Percentiles rank a stretch among this genome's conserved stretches.
Evolutionary conservation across 2,888 invertebrate genomes (phyloP).

Genomic region (Tachina grossa): DNA sequence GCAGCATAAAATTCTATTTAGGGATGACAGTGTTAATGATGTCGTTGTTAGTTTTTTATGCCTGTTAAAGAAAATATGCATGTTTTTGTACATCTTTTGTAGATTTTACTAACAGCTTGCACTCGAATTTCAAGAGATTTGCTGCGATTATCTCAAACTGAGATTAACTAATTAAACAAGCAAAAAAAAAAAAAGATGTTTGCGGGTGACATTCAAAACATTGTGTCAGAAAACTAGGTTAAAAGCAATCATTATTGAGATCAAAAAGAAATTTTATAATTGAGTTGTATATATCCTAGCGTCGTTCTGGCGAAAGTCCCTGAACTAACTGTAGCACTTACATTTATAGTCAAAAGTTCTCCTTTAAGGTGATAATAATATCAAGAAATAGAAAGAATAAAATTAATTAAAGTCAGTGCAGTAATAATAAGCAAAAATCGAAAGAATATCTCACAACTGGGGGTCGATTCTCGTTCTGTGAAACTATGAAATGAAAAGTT

Average conservation of each 20-base stretch:
- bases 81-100: background rate
- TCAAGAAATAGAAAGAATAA: too few relatives aligned
- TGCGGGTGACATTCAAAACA: background rate
- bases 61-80: background rate
- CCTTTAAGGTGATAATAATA: too few relatives aligned
- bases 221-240: background rate
- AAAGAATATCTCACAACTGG: too few relatives aligned
- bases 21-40: conserved; percentile 42
- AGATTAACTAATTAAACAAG: conserved; percentile 18
- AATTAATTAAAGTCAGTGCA: too few relatives aligned
- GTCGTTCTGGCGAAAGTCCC: background rate
- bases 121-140: background rate
- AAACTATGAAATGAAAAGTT: too few relatives aligned
- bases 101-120: background rate
- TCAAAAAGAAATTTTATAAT: background rate
- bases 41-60: conserved; percentile 5
- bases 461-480: too few relatives aligned
- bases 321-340: too few relatives aligned
- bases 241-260: background rate
- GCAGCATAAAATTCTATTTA: conserved; percentile 32
- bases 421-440: too few relatives aligned
- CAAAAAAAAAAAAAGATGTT: background rate
- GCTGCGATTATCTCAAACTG: background rate
- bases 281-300: background rate
- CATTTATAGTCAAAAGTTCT: too few relatives aligned